Conservation (phyloP, 2,888 invertebrate genomes). For the Idaea aversata region DNA sequence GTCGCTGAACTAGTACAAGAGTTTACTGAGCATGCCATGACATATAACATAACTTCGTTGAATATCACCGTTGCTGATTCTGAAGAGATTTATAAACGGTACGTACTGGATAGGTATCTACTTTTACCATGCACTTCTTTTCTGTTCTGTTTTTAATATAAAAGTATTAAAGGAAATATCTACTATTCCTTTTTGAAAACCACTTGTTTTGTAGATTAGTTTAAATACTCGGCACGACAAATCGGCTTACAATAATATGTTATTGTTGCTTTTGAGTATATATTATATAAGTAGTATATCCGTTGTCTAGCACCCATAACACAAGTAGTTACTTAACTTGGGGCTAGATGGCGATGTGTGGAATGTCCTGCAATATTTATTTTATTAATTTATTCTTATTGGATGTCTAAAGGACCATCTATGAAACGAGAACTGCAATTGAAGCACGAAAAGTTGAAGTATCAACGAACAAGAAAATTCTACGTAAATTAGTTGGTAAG, state of each 20-base stretch:
- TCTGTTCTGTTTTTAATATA: too few relatives aligned
- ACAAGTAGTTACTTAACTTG: too few relatives aligned
- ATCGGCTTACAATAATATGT: too few relatives aligned
- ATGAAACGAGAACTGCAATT: slow-evolving; percentile 34
- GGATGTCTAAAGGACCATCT: slow-evolving; percentile 44
- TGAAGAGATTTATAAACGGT: slow-evolving; percentile 65
- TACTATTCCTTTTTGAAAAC: too few relatives aligned
- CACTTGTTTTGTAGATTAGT: too few relatives aligned
- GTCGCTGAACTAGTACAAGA: slow-evolving; percentile 52
- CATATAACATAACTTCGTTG: slow-evolving; percentile 53
- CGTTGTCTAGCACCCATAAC: too few relatives aligned
- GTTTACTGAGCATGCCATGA: slow-evolving; percentile 37
- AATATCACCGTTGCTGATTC: slow-evolving; percentile 62
- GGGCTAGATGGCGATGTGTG: too few relatives aligned
- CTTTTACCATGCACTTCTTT: too few relatives aligned
- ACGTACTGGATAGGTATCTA: background rate
- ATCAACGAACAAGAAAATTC: background rate
- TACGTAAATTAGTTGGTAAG: slow-evolving; percentile 36
- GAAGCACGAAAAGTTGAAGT: slow-evolving; percentile 7
- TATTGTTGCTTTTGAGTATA: too few relatives aligned
- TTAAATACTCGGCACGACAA: too few relatives aligned
- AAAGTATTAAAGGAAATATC: too few relatives aligned
- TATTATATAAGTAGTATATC: too few relatives aligned
- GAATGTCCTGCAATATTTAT: background rate
- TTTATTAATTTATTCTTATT: background rate